Evolutionary conservation across 2,113 vertebrate genomes (phyloP).

Genomic region (Murina feae): DNA sequence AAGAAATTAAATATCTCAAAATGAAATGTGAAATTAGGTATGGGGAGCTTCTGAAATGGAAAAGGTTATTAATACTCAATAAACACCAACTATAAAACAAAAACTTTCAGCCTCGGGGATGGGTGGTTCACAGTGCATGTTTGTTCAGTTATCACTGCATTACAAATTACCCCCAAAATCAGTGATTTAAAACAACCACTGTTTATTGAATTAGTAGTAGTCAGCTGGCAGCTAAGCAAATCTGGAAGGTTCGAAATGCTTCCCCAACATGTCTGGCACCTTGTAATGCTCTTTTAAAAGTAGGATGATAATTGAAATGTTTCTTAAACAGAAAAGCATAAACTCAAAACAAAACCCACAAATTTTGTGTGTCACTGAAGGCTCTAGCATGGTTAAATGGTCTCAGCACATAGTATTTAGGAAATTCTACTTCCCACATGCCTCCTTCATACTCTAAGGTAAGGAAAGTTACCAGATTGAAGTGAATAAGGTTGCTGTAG

Average conservation of each 20-base stretch:
- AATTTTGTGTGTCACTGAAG: background rate
- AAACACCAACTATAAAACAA: background rate
- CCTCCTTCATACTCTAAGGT: background rate
- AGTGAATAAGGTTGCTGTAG: background rate
- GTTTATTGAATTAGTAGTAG: background rate
- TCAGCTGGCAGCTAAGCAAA: background rate
- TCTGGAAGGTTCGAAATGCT: background rate
- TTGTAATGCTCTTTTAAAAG: background rate
- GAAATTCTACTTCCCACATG: background rate
- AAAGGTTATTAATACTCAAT: background rate
- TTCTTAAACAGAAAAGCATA: background rate
- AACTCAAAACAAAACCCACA: background rate
- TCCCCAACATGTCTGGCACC: background rate
- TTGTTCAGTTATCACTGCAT: background rate
- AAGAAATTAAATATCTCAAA: background rate
- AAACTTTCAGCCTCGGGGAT: background rate
- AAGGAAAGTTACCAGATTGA: background rate
- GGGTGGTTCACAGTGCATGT: background rate
- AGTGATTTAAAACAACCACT: background rate
- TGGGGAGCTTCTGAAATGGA: background rate
- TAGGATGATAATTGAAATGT: background rate
- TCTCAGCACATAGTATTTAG: background rate
- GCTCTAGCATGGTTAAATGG: background rate
- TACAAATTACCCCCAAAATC: background rate
- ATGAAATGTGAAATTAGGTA: background rate